Conservation (phyloP, 1,140 invertebrate genomes). For the Leptestheria dahalacensis region DNA sequence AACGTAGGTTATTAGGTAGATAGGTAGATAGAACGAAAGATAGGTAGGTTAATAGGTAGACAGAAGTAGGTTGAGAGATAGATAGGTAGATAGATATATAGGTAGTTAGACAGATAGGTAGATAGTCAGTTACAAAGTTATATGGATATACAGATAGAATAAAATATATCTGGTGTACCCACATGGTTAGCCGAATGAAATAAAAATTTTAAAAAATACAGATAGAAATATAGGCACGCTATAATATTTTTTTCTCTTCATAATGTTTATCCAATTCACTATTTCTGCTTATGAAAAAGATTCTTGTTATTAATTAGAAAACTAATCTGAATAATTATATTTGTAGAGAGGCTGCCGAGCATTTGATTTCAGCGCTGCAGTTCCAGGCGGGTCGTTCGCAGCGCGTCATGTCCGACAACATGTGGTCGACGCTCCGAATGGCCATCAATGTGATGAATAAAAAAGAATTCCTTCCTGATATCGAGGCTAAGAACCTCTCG, state of each 20-base stretch:
- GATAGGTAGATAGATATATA: too few relatives aligned
- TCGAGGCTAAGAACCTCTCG: constrained; percentile 43
- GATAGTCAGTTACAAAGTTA: too few relatives aligned
- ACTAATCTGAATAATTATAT: constrained; percentile 18
- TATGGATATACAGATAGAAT: too few relatives aligned
- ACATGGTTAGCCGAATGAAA: too few relatives aligned
- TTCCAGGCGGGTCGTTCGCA: constrained; percentile 50
- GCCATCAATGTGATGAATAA: constrained; percentile 73
- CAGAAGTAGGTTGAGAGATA: too few relatives aligned
- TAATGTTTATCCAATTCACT: neutral
- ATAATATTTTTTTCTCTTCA: neutral
- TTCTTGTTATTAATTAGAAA: too few relatives aligned
- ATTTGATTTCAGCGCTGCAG: constrained; percentile 82
- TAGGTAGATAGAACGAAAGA: too few relatives aligned
- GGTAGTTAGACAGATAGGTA: too few relatives aligned
- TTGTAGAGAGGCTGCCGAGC: constrained; percentile 79
- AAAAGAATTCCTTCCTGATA: constrained; percentile 53
- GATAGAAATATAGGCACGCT: neutral
- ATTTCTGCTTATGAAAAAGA: constrained; percentile 7
- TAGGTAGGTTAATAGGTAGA: too few relatives aligned
- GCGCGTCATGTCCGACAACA: constrained; percentile 66
- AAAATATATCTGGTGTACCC: too few relatives aligned
- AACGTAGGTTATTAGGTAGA: too few relatives aligned
- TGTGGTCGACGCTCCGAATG: constrained; percentile 88
- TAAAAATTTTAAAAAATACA: neutral